Evolutionary conservation across 2,113 vertebrate genomes (phyloP), one percentile per base, ranked within the genome.

Genomic region (Otocyon megalotis): DNA sequence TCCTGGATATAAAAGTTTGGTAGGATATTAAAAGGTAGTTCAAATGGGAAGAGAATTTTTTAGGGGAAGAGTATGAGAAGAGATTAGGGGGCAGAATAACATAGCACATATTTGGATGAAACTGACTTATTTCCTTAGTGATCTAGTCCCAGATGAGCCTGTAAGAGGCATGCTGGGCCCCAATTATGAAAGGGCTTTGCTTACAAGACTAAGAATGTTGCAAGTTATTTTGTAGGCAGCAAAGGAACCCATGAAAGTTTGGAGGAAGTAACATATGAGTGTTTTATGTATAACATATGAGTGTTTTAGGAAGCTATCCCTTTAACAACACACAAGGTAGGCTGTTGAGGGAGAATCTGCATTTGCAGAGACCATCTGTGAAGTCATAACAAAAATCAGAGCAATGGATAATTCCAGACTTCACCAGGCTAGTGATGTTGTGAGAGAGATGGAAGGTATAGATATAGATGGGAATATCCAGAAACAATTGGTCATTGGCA

Each of bases 151-250:
- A 58, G 11, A 79, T 35, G 5, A 97, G 3, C 37, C 86, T 79
- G 22, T 22, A 77, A 85, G 85, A 62, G 48, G 2, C 24, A 60
- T 26, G 0, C 2, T 69, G 53, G 30, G 4, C 19, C 30, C 48
- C 86, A 84, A 13, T 87, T 22, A 65, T 84, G 32, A 48, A 63
- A 97, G 11, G 24, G 5, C 2, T 89, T 74, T 80, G 30, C 19
- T 58, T 92, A 12, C 26, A 82, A 93, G 43, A 14, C 43, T 96
- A 20, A 65, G 20, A 54, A 62, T 62, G 95, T 96, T 87, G 8
- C 11, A 48, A 82, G 16, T 81, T 91, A 60, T 93, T 43, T 5
- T 69, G 24, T 17, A 63, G 28, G 10, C 11, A 58, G 11, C 16
- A 54, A 76, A 76, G 11, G 35, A 90, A n/a, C 32, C 10, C 48